Conservation (phyloP, 2,888 invertebrate genomes). For the Lasioglossum figueresi region DNA sequence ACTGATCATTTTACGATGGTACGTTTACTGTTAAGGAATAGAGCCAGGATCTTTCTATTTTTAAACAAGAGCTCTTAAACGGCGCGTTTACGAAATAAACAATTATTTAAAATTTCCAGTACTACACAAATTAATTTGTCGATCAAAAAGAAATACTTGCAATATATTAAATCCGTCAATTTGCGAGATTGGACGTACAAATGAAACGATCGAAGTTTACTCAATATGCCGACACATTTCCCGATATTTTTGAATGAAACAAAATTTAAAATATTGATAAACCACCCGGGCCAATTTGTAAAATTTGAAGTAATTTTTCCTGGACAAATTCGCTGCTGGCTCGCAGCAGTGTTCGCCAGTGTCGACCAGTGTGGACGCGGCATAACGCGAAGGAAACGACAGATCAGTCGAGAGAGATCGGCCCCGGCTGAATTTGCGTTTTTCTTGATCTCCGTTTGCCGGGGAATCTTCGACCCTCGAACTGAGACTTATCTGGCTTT, state of each 20-base stretch:
- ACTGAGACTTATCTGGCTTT: slow-evolving; percentile 40
- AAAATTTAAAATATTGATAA: background rate
- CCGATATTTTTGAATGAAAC: too few relatives aligned
- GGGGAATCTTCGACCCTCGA: slow-evolving; percentile 10
- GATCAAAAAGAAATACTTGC: background rate
- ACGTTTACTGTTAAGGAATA: too few relatives aligned
- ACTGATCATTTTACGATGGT: too few relatives aligned
- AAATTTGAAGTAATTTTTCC: background rate
- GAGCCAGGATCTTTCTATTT: too few relatives aligned
- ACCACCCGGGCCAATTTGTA: too few relatives aligned
- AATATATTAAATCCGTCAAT: too few relatives aligned
- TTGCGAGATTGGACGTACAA: too few relatives aligned
- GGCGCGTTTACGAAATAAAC: background rate
- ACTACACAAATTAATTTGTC: background rate
- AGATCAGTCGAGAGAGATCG: slow-evolving; percentile 22
- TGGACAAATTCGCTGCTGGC: background rate
- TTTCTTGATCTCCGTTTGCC: slow-evolving; percentile 18
- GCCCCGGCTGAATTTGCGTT: slow-evolving; percentile 35
- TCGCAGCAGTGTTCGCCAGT: background rate
- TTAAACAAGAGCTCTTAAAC: background rate
- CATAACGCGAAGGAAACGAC: background rate
- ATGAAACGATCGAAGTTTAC: too few relatives aligned
- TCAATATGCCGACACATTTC: too few relatives aligned
- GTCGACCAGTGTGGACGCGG: background rate
- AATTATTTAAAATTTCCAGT: background rate